Base-by-base conservation (phyloP, 2,797 vertebrate genomes). In the Iguana delicatissima region DNA sequence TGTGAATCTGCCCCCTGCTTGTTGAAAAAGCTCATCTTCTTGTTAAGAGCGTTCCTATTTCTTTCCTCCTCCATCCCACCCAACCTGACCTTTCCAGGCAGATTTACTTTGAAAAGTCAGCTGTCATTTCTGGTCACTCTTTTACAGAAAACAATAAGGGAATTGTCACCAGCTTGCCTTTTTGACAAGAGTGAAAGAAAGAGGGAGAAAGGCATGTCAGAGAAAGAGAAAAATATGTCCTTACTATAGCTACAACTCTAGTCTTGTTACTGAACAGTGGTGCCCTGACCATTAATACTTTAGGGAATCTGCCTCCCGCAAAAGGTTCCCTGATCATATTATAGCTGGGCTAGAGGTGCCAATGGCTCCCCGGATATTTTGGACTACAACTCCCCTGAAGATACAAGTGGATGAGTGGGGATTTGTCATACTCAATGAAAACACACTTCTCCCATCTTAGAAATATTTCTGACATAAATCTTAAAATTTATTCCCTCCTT, bases 1-100 rank as follows among this genome's bases (percentile, higher is more conserved):
- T 91, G 74, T n/a, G 91, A 92, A 79, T 89, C 91, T 88, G 85
- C 86, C 86, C n/a, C 77, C 62, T 91, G 55, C 88, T 67, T 87
- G n/a, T 7, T 22, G 55, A 89, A 93, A 89, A 67, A 89, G 35
- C 86, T 92, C 64, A 55, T 91, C 93, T 72, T 89, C 74, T 92
- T 93, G 90, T 87, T 87, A 89, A 73, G 7, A 84, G 35, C 50
- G 87, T 92, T 86, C 88, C 84, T 92, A 89, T 80, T 84, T n/a
- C 46, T 76, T 32, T 84, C 2, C n/a, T 0, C 22, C 0, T 32
- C n/a, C 4, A 77, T 89, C 90, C 89, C 62, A 76, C 20, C 59
- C 4, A 18, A 6, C 59, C 59, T 6, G 20, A 22, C 20, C 20
- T 62, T 62, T 62, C 38, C 50, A n/a, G 57, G n/a, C 10, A 81